Percentiles rank a stretch among this genome's conserved stretches.
Evolutionary conservation across 2,888 invertebrate genomes (phyloP).

Genomic region (Hipparchia sbordonii): DNA sequence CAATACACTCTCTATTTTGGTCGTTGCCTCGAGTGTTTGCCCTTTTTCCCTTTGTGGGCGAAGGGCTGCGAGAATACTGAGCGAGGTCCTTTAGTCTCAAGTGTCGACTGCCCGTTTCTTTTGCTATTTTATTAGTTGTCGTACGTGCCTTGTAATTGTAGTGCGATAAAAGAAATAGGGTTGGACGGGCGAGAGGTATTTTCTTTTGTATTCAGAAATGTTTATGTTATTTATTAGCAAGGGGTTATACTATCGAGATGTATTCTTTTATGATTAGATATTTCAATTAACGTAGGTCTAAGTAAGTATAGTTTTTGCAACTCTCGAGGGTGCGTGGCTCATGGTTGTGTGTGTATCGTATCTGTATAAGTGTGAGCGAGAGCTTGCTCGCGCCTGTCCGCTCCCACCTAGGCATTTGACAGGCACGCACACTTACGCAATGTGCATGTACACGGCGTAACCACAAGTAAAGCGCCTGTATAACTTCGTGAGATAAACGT

Average conservation of each 20-base stretch:
- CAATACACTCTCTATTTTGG: slow-evolving; percentile 80
- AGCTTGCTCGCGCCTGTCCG: too few species aligned
- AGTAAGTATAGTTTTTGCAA: too few species aligned
- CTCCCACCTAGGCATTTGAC: too few species aligned
- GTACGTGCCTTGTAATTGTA: slow-evolving; percentile 70
- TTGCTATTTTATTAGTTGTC: slow-evolving; percentile 79
- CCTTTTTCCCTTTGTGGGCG: slow-evolving; percentile 71
- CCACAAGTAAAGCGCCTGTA: too few species aligned
- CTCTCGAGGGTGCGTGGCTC: too few species aligned
- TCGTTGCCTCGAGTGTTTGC: slow-evolving; percentile 47
- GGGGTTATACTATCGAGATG: background rate
- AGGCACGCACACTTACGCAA: too few species aligned
- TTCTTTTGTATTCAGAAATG: slow-evolving; percentile 15
- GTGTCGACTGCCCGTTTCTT: slow-evolving; percentile 74
- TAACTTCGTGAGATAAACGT: too few species aligned
- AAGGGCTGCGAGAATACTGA: slow-evolving; percentile 77
- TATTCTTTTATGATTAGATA: slow-evolving; percentile 1
- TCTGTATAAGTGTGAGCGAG: too few species aligned
- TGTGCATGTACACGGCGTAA: too few species aligned
- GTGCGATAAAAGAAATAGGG: slow-evolving; percentile 42
- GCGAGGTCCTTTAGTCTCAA: slow-evolving; percentile 64
- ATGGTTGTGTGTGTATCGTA: too few species aligned
- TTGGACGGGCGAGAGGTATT: slow-evolving; percentile 29
- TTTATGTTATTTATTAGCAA: slow-evolving; percentile 17
- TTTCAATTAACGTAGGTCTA: background rate